These are phyloP conservation scores for Spicauda simplicius DNA, from an alignment of 2,888 invertebrate species.

Conservation along the genomic window DNA sequence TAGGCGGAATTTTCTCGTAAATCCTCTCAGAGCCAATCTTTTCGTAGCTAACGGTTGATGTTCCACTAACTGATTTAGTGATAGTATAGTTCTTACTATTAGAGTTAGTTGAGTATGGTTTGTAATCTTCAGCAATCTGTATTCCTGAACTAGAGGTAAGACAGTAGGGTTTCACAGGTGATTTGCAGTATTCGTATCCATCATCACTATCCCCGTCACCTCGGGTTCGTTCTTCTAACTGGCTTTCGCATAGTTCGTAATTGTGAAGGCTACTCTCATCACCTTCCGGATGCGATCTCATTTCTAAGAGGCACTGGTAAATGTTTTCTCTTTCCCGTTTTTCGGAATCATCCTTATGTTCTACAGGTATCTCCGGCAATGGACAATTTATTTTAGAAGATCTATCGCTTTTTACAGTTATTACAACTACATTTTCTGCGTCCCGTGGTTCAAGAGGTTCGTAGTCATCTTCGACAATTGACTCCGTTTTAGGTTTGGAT, in stretches of 20 bases:
- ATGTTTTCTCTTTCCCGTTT: slow-evolving; percentile 63
- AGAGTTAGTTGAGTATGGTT: slow-evolving; percentile 59
- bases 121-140: slow-evolving; percentile 82
- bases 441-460: slow-evolving; percentile 75
- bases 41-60: slow-evolving; percentile 77
- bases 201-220: slow-evolving; percentile 80
- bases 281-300: slow-evolving; percentile 79
- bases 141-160: slow-evolving; percentile 72
- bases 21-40: slow-evolving; percentile 79
- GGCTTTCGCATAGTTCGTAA: slow-evolving; percentile 79
- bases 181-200: slow-evolving; percentile 80
- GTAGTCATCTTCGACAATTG: slow-evolving; percentile 72
- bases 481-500: slow-evolving; percentile 58
- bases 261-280: slow-evolving; percentile 81
- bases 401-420: slow-evolving; percentile 67
- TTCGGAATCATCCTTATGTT: slow-evolving; percentile 45
- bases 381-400: slow-evolving; percentile 78
- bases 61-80: slow-evolving; percentile 75
- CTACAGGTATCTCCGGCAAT: slow-evolving; percentile 78
- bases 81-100: slow-evolving; percentile 69
- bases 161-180: slow-evolving; percentile 75
- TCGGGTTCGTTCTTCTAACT: slow-evolving; percentile 73
- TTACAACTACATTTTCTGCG: slow-evolving; percentile 62
- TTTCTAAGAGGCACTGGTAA: slow-evolving; percentile 77
- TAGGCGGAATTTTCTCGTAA: slow-evolving; percentile 76